Conservation (phyloP, 1,140 invertebrate species). For the Teleogryllus occipitalis region DNA sequence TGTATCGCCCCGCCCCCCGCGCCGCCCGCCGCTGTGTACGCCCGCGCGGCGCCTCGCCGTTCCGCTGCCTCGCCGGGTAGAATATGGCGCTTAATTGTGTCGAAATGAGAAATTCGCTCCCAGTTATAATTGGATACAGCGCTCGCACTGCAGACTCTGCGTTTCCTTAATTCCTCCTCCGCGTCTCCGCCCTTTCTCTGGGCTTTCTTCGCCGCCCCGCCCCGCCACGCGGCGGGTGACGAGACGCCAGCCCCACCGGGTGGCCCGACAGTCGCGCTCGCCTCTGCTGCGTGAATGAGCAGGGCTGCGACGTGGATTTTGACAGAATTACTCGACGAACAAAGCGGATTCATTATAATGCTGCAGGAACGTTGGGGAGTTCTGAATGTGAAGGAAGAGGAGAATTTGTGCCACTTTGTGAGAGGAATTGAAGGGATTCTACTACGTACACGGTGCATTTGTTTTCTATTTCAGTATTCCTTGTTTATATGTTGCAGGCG, state of each 20-base stretch:
- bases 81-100: slow-evolving; percentile 42
- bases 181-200: slow-evolving; percentile 6
- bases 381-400: too few species aligned
- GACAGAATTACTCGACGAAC: too few species aligned
- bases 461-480: too few species aligned
- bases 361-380: too few species aligned
- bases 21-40: slow-evolving; percentile 22
- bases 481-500: too few species aligned
- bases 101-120: slow-evolving; percentile 41
- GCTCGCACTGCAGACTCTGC: slow-evolving; percentile 19
- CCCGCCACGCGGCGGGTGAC: background rate
- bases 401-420: too few species aligned
- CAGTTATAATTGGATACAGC: slow-evolving; percentile 41
- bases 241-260: background rate
- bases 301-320: background rate
- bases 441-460: too few species aligned
- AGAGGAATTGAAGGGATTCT: too few species aligned
- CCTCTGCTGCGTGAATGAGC: background rate
- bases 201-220: background rate
- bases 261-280: background rate
- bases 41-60: slow-evolving; percentile 26
- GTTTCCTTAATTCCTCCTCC: slow-evolving; percentile 21
- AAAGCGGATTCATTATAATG: too few species aligned
- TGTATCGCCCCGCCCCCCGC: slow-evolving; percentile 22
- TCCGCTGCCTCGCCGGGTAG: slow-evolving; percentile 34